Base-by-base conservation (phyloP, 2,113 vertebrate species). In the Hippopotamus amphibius region DNA sequence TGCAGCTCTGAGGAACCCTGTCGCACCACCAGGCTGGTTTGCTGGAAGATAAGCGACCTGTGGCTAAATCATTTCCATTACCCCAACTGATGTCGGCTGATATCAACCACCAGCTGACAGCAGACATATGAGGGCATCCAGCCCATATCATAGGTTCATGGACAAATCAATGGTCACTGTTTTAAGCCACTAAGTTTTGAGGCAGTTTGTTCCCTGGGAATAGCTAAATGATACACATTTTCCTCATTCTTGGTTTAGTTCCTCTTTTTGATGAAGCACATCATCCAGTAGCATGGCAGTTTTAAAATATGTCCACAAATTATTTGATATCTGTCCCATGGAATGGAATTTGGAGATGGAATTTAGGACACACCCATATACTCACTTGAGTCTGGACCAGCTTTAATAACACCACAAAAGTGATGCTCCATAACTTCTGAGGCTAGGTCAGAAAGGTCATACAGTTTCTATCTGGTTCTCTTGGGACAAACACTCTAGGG, bases 271-370 rank as follows among this genome's bases (percentile, higher is more conserved):
- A 37, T 81, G 16, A 8, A 48, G 30, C 14, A 46, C 61, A 33
- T 26, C 6, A 24, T 43, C 28, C 37, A 66, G 53, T 12, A 43
- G 19, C 16, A 13, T 41, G 19, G 21, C 48, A 37, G 61, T 79
- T 95, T 74, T 80, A 59, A 94, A 80, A 92, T 24, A 84, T 30
- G 37, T 37, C 65, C 57, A 48, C 65, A 81, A 80, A 72, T 71
- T 59, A n/a, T 71, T 53, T 72, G 68, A 72, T 24, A 88, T 72
- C 15, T 48, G 26, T 50, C 48, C 17, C 9, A 66, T 84, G 37
- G 37, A 37, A 37, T 37, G 37, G 37, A 37, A 37, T 37, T 22
- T 65, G 69, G 9, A 57, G 33, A 26, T 57, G 16, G 37, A 5
- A 5, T 33, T 84, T 48, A 5, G 21, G 53, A 74, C 14, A 63